Conservation (phyloP, 1,140 invertebrate genomes). For the Neodiprion lecontei region DNA sequence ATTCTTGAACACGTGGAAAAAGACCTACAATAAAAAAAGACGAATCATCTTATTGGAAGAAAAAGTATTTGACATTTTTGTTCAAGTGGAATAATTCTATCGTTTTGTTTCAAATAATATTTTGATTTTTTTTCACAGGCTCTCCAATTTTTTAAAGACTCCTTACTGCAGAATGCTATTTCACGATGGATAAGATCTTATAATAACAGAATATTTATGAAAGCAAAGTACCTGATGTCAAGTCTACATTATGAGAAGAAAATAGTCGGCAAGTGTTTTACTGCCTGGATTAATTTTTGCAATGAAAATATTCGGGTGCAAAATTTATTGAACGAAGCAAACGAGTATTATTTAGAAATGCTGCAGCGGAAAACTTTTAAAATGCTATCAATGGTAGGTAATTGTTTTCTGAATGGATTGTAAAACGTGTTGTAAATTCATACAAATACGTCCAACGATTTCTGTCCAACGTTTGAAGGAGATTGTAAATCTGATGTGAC, state of each 20-base stretch:
- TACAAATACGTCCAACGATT: no score
- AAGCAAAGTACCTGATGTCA: slow-evolving; percentile 17
- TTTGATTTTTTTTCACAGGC: background rate
- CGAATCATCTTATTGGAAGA: background rate
- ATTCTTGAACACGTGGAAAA: background rate
- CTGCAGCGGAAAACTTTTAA: slow-evolving; percentile 26
- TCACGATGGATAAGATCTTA: slow-evolving; percentile 9
- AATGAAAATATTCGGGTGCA: slow-evolving; percentile 20
- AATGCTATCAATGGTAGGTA: slow-evolving; percentile 18
- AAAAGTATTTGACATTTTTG: background rate
- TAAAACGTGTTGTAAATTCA: slow-evolving; percentile 5
- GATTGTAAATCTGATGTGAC: no score
- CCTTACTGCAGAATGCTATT: background rate
- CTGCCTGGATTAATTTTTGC: slow-evolving; percentile 9
- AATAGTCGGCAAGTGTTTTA: slow-evolving; percentile 18
- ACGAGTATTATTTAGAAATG: slow-evolving; percentile 25
- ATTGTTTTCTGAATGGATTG: slow-evolving; percentile 11
- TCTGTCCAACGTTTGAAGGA: no score
- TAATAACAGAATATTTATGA: slow-evolving; percentile 9
- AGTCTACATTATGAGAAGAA: slow-evolving; percentile 19
- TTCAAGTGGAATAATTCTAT: background rate
- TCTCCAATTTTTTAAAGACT: slow-evolving; percentile 10
- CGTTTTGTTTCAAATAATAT: no score
- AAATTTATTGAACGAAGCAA: slow-evolving; percentile 15
- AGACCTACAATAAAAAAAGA: background rate